phyloP scores from a whole-genome alignment of 2,113 vertebrate genomes.

The Entelurus aequoreus region DNA sequence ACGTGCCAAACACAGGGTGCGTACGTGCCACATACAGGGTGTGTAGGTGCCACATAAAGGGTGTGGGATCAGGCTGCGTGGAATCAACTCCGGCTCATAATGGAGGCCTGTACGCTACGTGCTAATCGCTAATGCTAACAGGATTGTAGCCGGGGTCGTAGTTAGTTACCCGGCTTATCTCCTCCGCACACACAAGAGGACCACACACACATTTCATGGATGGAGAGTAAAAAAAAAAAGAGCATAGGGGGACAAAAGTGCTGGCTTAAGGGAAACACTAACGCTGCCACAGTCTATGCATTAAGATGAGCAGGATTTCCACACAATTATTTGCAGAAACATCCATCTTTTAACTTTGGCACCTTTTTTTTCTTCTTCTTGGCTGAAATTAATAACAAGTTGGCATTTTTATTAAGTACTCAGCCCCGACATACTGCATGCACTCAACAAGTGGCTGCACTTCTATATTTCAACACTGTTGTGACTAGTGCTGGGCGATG shows the following conservation, averaged over 20 bases:
- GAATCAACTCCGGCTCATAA: conserved; percentile 55
- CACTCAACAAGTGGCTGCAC: no score
- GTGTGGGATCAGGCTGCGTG: conserved; percentile 41
- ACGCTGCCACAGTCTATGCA: conserved; percentile 46
- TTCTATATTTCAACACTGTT: no score
- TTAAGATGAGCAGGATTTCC: conserved; percentile 53
- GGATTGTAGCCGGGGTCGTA: conserved; percentile 55
- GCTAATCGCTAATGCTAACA: conserved; percentile 66
- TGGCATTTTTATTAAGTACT: conserved; percentile 9
- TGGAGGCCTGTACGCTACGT: conserved; percentile 51
- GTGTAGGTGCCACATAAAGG: conserved; percentile 1
- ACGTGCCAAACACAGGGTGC: no score
- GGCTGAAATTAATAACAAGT: conserved; percentile 9
- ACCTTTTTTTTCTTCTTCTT: conserved; percentile 1
- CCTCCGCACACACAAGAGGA: conserved; percentile 7
- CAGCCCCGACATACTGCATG: no score
- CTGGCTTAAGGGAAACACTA: conserved; percentile 53
- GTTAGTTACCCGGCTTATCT: conserved; percentile 58
- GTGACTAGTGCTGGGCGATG: no score
- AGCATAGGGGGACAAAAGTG: conserved; percentile 35
- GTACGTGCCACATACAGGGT: no score
- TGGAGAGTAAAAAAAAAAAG: conserved; percentile 26
- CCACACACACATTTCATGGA: conserved; percentile 35
- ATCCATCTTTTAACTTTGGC: conserved; percentile 24
- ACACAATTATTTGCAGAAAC: conserved; percentile 46